Evolutionary conservation across 2,113 vertebrate species (phyloP).

Genomic region (Danionella cerebrum): DNA sequence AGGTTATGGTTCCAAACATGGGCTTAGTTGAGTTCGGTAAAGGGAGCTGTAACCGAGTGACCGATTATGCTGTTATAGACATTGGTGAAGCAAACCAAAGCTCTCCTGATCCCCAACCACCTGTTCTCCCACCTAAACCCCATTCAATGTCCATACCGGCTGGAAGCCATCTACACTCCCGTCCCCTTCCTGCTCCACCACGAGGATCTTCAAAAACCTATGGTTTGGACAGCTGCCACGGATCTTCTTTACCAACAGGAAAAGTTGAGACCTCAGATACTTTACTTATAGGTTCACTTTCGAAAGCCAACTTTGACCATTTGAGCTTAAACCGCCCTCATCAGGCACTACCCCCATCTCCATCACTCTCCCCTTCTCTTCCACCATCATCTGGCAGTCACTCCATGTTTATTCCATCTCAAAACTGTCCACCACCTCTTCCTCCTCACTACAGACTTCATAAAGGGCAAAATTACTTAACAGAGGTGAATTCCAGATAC

Average conservation of each 20-base stretch:
- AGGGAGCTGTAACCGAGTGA: slow-evolving; percentile 61
- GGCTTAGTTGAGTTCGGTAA: slow-evolving; percentile 63
- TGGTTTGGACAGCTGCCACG: slow-evolving; percentile 57
- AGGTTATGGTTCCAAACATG: slow-evolving; percentile 58
- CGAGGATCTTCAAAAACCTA: slow-evolving; percentile 49
- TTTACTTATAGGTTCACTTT: slow-evolving; percentile 64
- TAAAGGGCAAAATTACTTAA: slow-evolving; percentile 45
- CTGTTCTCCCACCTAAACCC: slow-evolving; percentile 72
- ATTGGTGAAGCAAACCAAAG: slow-evolving; percentile 40
- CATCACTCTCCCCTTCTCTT: slow-evolving; percentile 67
- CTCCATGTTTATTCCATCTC: slow-evolving; percentile 58
- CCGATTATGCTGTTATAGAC: slow-evolving; percentile 67
- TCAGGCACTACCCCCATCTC: slow-evolving; percentile 68
- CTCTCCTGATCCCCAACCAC: slow-evolving; percentile 53
- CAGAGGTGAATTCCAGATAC: slow-evolving; percentile 53
- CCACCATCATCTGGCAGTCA: slow-evolving; percentile 58
- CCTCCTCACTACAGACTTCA: slow-evolving; percentile 62
- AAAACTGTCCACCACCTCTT: slow-evolving; percentile 63
- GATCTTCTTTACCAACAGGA: slow-evolving; percentile 38
- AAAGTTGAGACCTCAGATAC: slow-evolving; percentile 71
- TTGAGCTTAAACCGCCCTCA: slow-evolving; percentile 63
- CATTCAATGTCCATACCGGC: slow-evolving; percentile 66
- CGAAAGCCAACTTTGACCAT: slow-evolving; percentile 65
- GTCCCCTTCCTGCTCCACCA: slow-evolving; percentile 65
- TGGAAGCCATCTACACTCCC: slow-evolving; percentile 55